Base-by-base conservation (phyloP, 1,140 invertebrate species). In the Antheraea pernyi region DNA sequence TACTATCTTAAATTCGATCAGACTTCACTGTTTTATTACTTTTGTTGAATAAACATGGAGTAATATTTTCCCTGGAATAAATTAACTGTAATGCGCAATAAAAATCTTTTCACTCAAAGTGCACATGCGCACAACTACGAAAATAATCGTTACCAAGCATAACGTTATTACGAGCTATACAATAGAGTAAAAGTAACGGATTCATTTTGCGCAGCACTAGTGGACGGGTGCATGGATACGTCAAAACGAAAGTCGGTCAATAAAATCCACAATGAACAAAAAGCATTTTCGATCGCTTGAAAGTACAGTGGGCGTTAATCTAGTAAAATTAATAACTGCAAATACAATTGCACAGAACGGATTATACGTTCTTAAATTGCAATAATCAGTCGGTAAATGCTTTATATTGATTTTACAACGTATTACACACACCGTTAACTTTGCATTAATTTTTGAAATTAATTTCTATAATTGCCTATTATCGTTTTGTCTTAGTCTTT, bases 201-300 rank as follows among this genome's bases (percentile, higher is more conserved):
- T 16, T 53, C 46, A 13, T 53, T 53, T 53, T 53, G 46, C 46
- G 46, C 46, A 53, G 46, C 46, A 53, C 46, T 53, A 53, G 46
- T 16, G 7, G 46, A 53, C 46, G 13, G 46, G 16, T 53, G 46
- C 46, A 53, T 5, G 46, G 46, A 16, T 53, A 53, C 46, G 46
- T 53, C 46, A 53, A 53, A 42, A 53, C 13, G 46, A 53, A 53
- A 53, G 46, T 53, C 46, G 46, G 46, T 53, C 46, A 53, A 53
- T 53, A 53, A 53, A 53, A 53, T 53, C 46, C 13, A 13, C 46
- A 53, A 53, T 5, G 46, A 53, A 53, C 46, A 53, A 53, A 30
- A 53, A 53, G 9, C 46, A 16, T 53, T 53, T 9, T 53, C 46
- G 46, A 16, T 53, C 46, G 16, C 46, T 53, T 53, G 46, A 13